These are phyloP conservation scores for Hiodon tergisus DNA, from an alignment of 2,113 vertebrate species.

Conservation along the genomic window DNA sequence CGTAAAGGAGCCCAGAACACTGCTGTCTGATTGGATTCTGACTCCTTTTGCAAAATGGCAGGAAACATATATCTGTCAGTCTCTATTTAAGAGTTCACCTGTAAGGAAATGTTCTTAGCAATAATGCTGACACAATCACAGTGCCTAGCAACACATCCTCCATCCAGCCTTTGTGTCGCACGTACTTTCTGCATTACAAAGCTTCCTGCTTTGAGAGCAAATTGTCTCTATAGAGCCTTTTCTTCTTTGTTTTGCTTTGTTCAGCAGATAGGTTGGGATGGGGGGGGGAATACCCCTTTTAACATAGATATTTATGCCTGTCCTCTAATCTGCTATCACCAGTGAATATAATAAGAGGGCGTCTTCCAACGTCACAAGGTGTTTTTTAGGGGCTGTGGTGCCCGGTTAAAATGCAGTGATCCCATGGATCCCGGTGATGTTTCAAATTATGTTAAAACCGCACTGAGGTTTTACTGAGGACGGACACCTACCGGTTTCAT, in stretches of 20 bases:
- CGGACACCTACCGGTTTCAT: too few relatives aligned
- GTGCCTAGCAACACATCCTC: constrained; percentile 41
- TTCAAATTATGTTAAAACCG: too few relatives aligned
- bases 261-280: constrained; percentile 1
- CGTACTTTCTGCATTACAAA: constrained; percentile 26
- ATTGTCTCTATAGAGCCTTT: constrained; percentile 27
- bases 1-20: constrained; percentile 24
- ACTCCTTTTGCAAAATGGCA: constrained; percentile 37
- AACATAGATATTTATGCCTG: constrained; percentile 24
- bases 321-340: constrained; percentile 47
- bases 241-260: constrained; percentile 29
- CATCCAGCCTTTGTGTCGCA: constrained; percentile 32
- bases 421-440: constrained; percentile 26
- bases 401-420: constrained; percentile 27
- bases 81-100: constrained; percentile 49
- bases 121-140: constrained; percentile 41
- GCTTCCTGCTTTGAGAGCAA: constrained; percentile 43
- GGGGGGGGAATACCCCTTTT: constrained; percentile 6
- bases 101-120: constrained; percentile 40
- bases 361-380: constrained; percentile 45
- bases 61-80: constrained; percentile 48
- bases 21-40: constrained; percentile 24
- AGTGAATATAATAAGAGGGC: constrained; percentile 38
- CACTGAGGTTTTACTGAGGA: too few relatives aligned
- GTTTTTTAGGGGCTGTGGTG: constrained; percentile 37